These are phyloP conservation scores for Caenorhabditis auriculariae DNA, from an alignment of 2,888 invertebrate genomes.

Conservation along the genomic window DNA sequence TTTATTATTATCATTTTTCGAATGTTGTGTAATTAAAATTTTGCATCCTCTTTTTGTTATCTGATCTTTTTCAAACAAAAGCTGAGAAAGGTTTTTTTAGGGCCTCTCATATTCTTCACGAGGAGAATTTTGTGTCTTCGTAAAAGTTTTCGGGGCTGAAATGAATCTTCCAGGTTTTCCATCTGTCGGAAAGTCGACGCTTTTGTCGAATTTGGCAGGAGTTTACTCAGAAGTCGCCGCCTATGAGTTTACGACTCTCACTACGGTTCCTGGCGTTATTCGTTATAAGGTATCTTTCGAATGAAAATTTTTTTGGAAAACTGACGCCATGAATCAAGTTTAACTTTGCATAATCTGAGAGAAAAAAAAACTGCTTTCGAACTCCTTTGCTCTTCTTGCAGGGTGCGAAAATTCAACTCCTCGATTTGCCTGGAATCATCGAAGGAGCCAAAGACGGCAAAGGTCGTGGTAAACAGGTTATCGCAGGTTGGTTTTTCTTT, in stretches of 20 bases:
- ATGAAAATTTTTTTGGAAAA: too few relatives aligned
- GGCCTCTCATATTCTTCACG: too few relatives aligned
- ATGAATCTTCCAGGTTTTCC: constrained; percentile 78
- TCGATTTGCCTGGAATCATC: constrained; percentile 98
- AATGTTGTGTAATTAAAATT: too few relatives aligned
- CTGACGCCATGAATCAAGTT: too few relatives aligned
- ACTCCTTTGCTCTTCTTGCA: constrained; percentile 68
- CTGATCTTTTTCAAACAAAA: too few relatives aligned
- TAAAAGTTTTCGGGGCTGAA: too few relatives aligned
- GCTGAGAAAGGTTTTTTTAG: too few relatives aligned
- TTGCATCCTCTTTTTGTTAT: too few relatives aligned
- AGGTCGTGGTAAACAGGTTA: constrained; percentile 67
- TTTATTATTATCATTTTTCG: too few relatives aligned
- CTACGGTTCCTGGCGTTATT: constrained; percentile 93
- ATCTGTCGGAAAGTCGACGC: constrained; percentile 96
- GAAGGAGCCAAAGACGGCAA: constrained; percentile 99
- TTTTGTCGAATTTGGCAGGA: constrained; percentile 94
- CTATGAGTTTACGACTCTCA: constrained; percentile 98
- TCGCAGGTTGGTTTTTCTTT: constrained; percentile 74
- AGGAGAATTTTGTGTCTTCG: too few relatives aligned
- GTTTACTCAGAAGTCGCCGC: constrained; percentile 99
- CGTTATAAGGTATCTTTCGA: constrained; percentile 63
- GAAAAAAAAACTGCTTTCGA: neutral
- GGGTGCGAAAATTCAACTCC: constrained; percentile 94
- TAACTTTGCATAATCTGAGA: neutral